A percentile compares a stretch with the other conserved stretches of the same genome.
phyloP scores from a whole-genome alignment of 2,113 vertebrate species.

The Upupa epops region DNA sequence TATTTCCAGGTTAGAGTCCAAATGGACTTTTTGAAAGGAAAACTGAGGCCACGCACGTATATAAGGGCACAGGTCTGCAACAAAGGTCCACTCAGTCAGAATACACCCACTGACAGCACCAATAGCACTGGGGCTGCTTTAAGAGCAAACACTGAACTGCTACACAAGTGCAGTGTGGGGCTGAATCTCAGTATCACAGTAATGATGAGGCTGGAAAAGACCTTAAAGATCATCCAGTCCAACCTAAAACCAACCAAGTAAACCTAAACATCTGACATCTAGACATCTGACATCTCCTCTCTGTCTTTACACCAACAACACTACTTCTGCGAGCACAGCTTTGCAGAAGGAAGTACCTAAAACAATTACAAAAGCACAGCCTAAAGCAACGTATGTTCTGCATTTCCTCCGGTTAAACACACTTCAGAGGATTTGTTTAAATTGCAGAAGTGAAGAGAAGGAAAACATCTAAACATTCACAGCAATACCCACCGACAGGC shows the following conservation, averaged over 20 bases:
- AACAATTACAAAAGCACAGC: not conserved
- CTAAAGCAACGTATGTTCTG: not conserved
- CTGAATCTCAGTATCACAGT: too few relatives aligned
- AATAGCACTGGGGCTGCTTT: not conserved
- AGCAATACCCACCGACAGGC: not conserved
- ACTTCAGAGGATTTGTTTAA: constrained; percentile 4
- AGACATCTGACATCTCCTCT: too few relatives aligned
- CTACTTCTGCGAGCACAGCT: not conserved
- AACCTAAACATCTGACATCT: too few relatives aligned
- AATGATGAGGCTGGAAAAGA: too few relatives aligned
- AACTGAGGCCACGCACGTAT: not conserved
- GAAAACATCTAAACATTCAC: constrained; percentile 17
- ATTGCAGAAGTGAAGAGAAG: not conserved
- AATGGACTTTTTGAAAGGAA: not conserved
- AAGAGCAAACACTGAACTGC: not conserved
- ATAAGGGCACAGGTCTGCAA: accelerated
- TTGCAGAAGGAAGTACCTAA: not conserved
- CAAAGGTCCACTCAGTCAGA: not conserved
- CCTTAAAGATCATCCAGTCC: too few relatives aligned
- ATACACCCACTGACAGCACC: not conserved
- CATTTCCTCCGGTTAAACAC: constrained; percentile 37
- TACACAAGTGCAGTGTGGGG: accelerated
- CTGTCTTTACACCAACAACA: not conserved
- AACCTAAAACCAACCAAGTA: too few relatives aligned
- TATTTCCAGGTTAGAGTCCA: not conserved